These are phyloP conservation scores for Stenodera caucasica DNA, from an alignment of 2,888 invertebrate genomes.

Conservation along the genomic window DNA sequence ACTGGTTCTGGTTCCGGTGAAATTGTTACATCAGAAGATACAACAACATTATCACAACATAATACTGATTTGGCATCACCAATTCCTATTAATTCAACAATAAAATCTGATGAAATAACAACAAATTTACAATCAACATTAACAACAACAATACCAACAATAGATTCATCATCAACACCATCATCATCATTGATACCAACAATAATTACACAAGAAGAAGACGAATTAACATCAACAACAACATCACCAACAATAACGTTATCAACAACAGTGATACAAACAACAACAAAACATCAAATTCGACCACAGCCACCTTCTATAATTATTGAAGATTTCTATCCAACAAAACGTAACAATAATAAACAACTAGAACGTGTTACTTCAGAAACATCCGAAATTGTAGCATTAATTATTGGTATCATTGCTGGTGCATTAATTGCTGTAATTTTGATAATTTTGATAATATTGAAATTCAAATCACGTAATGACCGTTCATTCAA, in stretches of 20 bases:
- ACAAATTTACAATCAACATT: slow-evolving; percentile 25
- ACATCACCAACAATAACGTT: slow-evolving; percentile 23
- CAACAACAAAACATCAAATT: slow-evolving; percentile 45
- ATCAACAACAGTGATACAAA: slow-evolving; percentile 38
- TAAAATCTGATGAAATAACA: slow-evolving; percentile 8
- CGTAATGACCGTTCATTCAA: slow-evolving; percentile 90
- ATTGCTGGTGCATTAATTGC: slow-evolving; percentile 90
- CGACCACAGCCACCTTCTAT: slow-evolving; percentile 46
- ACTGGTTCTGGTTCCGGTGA: slow-evolving; percentile 79
- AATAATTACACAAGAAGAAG: slow-evolving; percentile 35
- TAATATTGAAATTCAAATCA: slow-evolving; percentile 85
- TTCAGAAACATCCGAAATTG: slow-evolving; percentile 72
- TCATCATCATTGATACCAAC: slow-evolving; percentile 25
- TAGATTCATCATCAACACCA: not conserved
- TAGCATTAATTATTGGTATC: slow-evolving; percentile 81
- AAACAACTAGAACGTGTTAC: slow-evolving; percentile 60
- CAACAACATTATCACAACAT: slow-evolving; percentile 60
- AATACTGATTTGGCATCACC: slow-evolving; percentile 47
- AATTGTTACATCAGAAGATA: slow-evolving; percentile 63
- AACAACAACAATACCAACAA: slow-evolving; percentile 20
- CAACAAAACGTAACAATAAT: slow-evolving; percentile 26
- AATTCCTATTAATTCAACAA: not conserved
- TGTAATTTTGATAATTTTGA: slow-evolving; percentile 84
- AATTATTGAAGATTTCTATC: slow-evolving; percentile 45
- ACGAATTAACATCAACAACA: slow-evolving; percentile 36